Conservation (phyloP, 2,888 invertebrate genomes). For the Eupithecia centaureata region DNA sequence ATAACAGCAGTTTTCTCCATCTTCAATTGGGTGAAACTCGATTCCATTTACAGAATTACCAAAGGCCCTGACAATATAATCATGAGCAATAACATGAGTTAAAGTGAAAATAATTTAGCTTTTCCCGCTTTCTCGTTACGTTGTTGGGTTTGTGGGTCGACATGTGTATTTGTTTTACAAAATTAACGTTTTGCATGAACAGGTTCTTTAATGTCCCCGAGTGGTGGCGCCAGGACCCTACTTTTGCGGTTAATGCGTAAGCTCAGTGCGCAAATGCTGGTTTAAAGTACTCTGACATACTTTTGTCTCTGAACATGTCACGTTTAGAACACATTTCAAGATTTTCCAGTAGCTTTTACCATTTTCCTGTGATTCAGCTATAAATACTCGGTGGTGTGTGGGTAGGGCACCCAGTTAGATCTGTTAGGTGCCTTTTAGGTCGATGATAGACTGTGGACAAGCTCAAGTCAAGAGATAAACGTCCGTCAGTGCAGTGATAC, state of each 20-base stretch:
- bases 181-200: slow-evolving; percentile 70
- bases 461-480: background rate
- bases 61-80: slow-evolving; percentile 18
- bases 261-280: slow-evolving; percentile 61
- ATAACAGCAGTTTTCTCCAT: background rate
- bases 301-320: slow-evolving; percentile 55
- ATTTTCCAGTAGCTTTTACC: slow-evolving; percentile 32
- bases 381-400: background rate
- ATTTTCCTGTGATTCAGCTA: slow-evolving; percentile 15
- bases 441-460: background rate
- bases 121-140: slow-evolving; percentile 68
- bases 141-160: slow-evolving; percentile 62
- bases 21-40: background rate
- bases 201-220: slow-evolving; percentile 68
- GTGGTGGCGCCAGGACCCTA: slow-evolving; percentile 60
- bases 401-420: background rate
- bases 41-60: slow-evolving; percentile 8
- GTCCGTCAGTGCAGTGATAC: background rate
- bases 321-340: slow-evolving; percentile 34
- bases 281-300: slow-evolving; percentile 75
- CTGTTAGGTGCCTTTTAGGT: background rate
- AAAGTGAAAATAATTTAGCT: slow-evolving; percentile 62
- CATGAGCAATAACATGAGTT: slow-evolving; percentile 34
- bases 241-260: slow-evolving; percentile 75
- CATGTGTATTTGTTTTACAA: slow-evolving; percentile 69